Base-by-base conservation (phyloP, 2,888 invertebrate species). In the Furcula furcula region DNA sequence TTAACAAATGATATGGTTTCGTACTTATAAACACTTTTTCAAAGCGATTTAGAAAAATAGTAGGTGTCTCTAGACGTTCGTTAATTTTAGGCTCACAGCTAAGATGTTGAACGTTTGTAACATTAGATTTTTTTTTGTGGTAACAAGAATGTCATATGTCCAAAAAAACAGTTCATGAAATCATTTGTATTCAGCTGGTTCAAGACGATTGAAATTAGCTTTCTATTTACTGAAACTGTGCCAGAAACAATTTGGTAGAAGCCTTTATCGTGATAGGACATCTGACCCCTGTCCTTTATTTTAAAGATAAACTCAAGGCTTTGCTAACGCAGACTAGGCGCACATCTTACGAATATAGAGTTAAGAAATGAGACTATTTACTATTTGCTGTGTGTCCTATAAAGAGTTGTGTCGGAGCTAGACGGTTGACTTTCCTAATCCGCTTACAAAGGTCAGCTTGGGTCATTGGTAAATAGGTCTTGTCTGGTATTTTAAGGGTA, bases 401-500 rank as follows among this genome's bases (percentile, higher is more conserved):
- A 23, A 23, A 12, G 7, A 23, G 23, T 23, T 23, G 12, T 7
- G 11, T 4, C 23, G 7, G 12, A 12, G 7, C 23, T 7, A 23
- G 12, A 23, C 23, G 7, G 14, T 27, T 15, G 27, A 27, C 27
- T 27, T 27, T 29, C 40, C 23, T 29, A 40, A 43, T 40, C 36
- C 29, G 29, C 44, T 54, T 20, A 36, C 19, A 23, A 9, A 41
- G 14, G 22, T 31, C 32, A 51, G 36, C 36, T 39, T 36, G 38
- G 41, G 36, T 36, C 46, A 27, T 38, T 45, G 38, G 35, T 28
- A 34, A 37, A 54, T 27, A 37, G 33, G 12, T 44, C 18, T 45
- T 29, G n/a, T n/a, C n/a, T n/a, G 32, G 22, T 28, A 13, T 32
- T 29, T 28, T 10, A 35, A 12, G 26, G 27, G 28, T 21, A 31